Evolutionary conservation across 2,797 vertebrate species (phyloP).

Genomic region (Siniperca undulata): DNA sequence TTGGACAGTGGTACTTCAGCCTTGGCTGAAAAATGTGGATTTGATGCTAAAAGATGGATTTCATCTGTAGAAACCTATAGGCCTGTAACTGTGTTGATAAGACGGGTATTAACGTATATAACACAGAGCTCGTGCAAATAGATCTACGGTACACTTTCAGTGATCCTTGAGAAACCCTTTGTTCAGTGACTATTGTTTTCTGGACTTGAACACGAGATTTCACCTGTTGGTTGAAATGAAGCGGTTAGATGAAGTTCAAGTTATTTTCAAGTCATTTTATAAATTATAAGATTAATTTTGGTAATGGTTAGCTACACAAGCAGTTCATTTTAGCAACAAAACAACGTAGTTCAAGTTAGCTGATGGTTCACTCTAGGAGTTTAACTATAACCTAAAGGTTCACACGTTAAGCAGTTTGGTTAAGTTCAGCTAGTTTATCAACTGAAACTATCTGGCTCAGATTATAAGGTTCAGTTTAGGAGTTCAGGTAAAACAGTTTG

Average conservation of each 20-base stretch:
- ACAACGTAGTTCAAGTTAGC: background rate
- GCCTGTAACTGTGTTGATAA: background rate
- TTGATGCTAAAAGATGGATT: background rate
- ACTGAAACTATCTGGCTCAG: too few species aligned
- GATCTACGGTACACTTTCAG: background rate
- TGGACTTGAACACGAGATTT: background rate
- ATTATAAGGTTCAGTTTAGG: too few species aligned
- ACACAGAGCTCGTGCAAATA: background rate
- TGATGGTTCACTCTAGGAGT: too few species aligned
- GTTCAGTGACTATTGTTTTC: background rate
- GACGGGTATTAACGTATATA: background rate
- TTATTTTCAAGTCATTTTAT: too few species aligned
- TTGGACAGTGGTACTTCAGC: background rate
- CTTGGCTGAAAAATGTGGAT: conserved; percentile 2
- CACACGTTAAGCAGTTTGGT: too few species aligned
- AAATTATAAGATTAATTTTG: background rate
- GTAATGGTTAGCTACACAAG: too few species aligned
- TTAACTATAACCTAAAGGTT: too few species aligned
- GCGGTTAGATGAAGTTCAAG: background rate
- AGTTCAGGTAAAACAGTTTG: too few species aligned
- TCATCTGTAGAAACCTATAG: too few species aligned
- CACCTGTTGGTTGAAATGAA: background rate
- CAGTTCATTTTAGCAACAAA: too few species aligned
- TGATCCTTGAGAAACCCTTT: background rate
- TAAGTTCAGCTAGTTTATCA: too few species aligned